phyloP scores from a whole-genome alignment of 2,888 invertebrate genomes.

The Chironomus tentans region DNA sequence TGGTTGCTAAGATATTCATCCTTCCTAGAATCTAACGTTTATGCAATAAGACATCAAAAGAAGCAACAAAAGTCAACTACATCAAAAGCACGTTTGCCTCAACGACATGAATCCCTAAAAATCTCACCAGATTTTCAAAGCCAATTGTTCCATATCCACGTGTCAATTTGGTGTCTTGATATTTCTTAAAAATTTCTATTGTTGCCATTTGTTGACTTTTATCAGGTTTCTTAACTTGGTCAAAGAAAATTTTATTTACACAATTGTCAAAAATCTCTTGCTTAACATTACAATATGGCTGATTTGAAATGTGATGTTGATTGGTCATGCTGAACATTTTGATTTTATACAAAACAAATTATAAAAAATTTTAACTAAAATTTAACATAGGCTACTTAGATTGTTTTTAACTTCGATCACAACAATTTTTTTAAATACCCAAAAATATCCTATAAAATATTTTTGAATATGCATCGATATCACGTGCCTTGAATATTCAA shows the following conservation, averaged over 20 bases:
- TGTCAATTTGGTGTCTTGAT: not conserved
- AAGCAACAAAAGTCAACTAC: not conserved
- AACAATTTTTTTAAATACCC: not conserved
- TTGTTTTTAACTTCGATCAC: not conserved
- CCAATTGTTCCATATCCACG: constrained; percentile 2
- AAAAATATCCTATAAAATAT: not conserved
- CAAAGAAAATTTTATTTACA: not conserved
- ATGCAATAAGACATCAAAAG: not conserved
- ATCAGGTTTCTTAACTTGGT: not conserved
- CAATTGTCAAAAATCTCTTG: not conserved
- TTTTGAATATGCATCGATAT: no score
- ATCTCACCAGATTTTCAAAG: not conserved
- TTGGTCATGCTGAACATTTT: not conserved
- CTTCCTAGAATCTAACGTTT: not conserved
- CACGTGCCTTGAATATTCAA: not conserved
- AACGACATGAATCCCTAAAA: not conserved
- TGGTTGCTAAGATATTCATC: no score
- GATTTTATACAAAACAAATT: not conserved
- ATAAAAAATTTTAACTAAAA: not conserved
- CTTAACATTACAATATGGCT: not conserved
- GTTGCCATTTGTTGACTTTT: not conserved
- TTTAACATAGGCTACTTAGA: not conserved
- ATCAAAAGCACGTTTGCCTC: not conserved
- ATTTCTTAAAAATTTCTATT: not conserved
- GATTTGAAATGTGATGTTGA: not conserved